Evolutionary conservation across 2,113 vertebrate species (phyloP).

Genomic region (Sinocyclocheilus anophthalmus): DNA sequence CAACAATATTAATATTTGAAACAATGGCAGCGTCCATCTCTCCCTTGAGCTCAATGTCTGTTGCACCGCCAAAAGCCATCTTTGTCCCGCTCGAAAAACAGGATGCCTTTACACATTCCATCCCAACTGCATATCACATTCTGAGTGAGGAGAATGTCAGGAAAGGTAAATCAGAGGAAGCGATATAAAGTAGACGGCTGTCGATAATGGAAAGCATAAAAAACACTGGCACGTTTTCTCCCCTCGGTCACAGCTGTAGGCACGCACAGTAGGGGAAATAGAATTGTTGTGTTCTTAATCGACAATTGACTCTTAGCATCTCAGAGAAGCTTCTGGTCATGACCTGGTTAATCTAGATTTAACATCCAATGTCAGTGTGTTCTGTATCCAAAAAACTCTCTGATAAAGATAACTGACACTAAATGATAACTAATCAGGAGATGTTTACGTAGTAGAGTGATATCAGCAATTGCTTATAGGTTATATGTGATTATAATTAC

Average conservation of each 20-base stretch:
- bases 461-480: neutral
- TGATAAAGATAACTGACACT: neutral
- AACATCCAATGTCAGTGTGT: neutral
- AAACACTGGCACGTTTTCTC: slow-evolving; percentile 14
- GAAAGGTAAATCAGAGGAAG: slow-evolving; percentile 49
- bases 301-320: neutral
- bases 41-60: slow-evolving; percentile 6
- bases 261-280: neutral
- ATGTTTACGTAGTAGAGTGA: neutral
- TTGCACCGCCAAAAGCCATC: neutral
- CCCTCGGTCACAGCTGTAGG: neutral
- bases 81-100: slow-evolving; percentile 46
- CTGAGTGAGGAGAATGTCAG: slow-evolving; percentile 39
- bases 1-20: neutral
- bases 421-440: neutral
- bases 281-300: neutral
- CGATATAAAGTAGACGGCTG: neutral
- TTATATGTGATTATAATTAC: neutral
- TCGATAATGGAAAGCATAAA: slow-evolving; percentile 47
- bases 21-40: neutral
- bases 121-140: neutral
- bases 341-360: neutral
- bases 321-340: neutral
- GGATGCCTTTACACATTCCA: slow-evolving; percentile 51
- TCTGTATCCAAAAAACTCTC: neutral